Evolutionary conservation across 2,113 vertebrate species (phyloP).

Genomic region (Panthera tigris): DNA sequence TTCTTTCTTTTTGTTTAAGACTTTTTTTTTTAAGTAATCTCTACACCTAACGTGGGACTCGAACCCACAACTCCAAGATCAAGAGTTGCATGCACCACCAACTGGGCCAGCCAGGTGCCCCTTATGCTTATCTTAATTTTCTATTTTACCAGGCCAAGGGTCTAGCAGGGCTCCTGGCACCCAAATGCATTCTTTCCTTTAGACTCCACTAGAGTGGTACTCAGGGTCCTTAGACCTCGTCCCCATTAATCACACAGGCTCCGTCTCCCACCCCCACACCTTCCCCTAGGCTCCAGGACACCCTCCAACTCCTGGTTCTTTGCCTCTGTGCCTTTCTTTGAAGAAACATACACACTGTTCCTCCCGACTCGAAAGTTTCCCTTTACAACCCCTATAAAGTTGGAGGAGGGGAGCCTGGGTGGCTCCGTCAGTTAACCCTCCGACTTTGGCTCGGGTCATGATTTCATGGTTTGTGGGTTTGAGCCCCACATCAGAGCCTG

Average conservation of each 20-base stretch:
- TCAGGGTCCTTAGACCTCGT: not conserved
- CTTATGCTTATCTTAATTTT: not conserved
- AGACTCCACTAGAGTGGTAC: not conserved
- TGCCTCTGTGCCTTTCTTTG: not conserved
- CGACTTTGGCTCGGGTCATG: no score
- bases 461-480: no score
- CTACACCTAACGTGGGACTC: not conserved
- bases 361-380: not conserved
- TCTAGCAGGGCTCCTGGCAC: not conserved
- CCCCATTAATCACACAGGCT: not conserved
- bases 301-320: not conserved
- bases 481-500: no score
- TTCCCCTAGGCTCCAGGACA: not conserved
- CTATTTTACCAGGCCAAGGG: not conserved
- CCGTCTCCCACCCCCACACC: fast-evolving
- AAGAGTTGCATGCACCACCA: not conserved
- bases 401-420: no score
- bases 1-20: not conserved
- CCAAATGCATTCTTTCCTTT: not conserved
- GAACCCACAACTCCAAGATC: not conserved
- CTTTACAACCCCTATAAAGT: not conserved
- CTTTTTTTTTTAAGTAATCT: not conserved
- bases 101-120: not conserved
- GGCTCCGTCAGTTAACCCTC: no score
- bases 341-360: not conserved